Evolutionary conservation across 2,113 vertebrate species (phyloP), one percentile per base, ranked within the genome.

Genomic region (Morone chrysops): DNA sequence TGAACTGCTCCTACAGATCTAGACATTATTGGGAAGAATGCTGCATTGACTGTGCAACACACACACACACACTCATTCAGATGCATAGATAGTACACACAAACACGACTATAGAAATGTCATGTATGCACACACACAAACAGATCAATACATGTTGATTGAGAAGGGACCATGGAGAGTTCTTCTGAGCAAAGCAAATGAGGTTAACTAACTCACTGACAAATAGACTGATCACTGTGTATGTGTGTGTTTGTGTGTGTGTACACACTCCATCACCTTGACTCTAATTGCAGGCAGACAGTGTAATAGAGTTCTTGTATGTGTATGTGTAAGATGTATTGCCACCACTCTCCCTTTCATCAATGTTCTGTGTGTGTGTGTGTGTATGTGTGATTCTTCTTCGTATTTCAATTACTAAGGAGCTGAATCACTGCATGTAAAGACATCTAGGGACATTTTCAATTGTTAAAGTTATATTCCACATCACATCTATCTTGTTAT

Each of bases 141-240:
- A n/a, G 74, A 86, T 86, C 89, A 65, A 48, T 86, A 69, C n/a
- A n/a, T 70, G 63, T 3, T 73, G 70, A 88, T 81, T 81, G 83
- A 84, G n/a, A 31, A 11, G 61, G 31, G 45, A 56, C 60, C 45
- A 1, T 10, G 18, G 65, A 83, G 74, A 81, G 50, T 75, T 87
- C 48, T 47, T 81, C 73, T 80, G 79, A 67, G 75, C 70, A 54
- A 78, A 76, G 67, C 25, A 60, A 74, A 85, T 75, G 65, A 78
- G 80, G 72, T 78, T 74, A 77, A 87, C 72, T 54, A 47, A 80
- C 25, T 80, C 65, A 45, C 62, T 76, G 74, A 70, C 63, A 72
- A 65, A 75, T 41, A 13, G n/a, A 81, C 51, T 60, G 70, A 70
- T 80, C 53, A 40, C 20, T 47, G 12, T 66, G 14, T 69, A 70